These are phyloP conservation scores for Pocillopora verrucosa DNA, from an alignment of 64 coral and sea anemone species.

Conservation along the genomic window DNA sequence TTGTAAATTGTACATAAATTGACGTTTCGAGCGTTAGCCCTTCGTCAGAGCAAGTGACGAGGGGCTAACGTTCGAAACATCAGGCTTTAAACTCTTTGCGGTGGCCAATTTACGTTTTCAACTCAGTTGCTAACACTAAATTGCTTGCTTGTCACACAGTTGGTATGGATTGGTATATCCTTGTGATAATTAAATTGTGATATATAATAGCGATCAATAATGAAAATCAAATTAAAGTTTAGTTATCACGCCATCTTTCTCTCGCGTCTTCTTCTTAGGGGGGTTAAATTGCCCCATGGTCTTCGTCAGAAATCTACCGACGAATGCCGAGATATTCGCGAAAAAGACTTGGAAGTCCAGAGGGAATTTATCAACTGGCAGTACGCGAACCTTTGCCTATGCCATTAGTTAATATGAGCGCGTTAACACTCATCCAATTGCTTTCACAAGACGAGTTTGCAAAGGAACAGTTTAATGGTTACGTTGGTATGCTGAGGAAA, in stretches of 20 bases:
- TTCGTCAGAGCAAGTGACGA: no score
- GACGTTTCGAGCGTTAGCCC: no score
- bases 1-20: no score
- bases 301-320: background rate
- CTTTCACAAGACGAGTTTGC: background rate
- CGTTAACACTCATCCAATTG: background rate
- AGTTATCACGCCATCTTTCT: background rate
- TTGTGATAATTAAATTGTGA: no score
- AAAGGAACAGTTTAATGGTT: background rate
- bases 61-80: no score
- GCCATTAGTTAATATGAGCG: conserved; percentile 14
- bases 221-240: no score
- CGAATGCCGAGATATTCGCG: background rate
- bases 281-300: background rate
- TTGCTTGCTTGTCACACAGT: no score
- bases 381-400: background rate
- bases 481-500: background rate
- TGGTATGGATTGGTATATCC: no score
- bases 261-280: background rate
- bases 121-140: no score
- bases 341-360: background rate
- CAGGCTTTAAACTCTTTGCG: no score
- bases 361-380: conserved; percentile 1
- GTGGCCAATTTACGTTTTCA: no score
- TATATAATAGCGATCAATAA: no score